Evolutionary conservation across 2,797 vertebrate genomes (phyloP).

Genomic region (Antrozous pallidus): DNA sequence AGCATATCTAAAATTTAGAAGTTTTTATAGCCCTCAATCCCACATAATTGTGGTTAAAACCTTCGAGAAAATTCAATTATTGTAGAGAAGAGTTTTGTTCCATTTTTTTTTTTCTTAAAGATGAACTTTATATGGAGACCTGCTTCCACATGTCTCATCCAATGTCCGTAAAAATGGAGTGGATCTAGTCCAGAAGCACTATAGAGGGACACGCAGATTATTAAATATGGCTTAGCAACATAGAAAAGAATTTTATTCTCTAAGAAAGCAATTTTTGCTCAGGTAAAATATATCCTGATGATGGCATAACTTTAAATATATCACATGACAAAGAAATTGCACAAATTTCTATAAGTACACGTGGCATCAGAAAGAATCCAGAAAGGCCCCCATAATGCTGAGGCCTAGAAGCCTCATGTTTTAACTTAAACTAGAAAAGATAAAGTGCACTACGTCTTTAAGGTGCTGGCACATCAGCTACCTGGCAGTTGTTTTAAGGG

Average conservation of each 20-base stretch:
- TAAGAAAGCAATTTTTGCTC: background rate
- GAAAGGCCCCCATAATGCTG: background rate
- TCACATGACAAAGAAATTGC: background rate
- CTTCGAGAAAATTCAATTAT: conserved; percentile 64
- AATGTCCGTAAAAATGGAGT: background rate
- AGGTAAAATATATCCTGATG: background rate
- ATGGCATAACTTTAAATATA: background rate
- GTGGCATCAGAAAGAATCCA: background rate
- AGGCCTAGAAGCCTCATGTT: background rate
- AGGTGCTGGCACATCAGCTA: no score
- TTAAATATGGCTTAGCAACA: background rate
- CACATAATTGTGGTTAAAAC: conserved; percentile 46
- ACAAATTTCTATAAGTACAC: background rate
- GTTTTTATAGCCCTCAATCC: conserved; percentile 51
- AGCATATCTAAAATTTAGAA: conserved; percentile 65
- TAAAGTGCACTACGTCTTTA: background rate
- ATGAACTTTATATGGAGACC: conserved; percentile 22
- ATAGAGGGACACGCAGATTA: background rate
- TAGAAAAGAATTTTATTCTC: background rate
- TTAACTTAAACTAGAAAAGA: background rate
- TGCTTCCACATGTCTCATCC: conserved; percentile 45
- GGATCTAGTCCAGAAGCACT: background rate
- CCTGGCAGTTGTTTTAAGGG: no score
- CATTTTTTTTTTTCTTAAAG: conserved; percentile 34
- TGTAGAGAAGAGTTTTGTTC: background rate